Evolutionary conservation across 2,888 invertebrate genomes (phyloP).

Genomic region (Oscheius sp.): DNA sequence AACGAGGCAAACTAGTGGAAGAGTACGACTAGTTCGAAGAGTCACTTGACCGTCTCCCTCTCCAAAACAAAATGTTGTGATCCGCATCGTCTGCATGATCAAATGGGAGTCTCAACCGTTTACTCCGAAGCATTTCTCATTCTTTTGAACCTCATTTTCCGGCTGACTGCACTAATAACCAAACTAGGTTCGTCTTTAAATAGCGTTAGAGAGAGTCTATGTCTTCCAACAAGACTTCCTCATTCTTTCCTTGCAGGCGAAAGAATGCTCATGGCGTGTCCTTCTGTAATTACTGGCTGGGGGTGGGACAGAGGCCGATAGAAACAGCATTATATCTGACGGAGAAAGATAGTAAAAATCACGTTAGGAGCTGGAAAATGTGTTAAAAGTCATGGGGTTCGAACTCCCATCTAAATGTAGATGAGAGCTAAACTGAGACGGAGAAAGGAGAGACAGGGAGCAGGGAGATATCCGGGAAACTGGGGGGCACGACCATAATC

Average conservation of each 20-base stretch:
- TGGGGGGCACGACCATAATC: constrained; percentile 26
- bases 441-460: background rate
- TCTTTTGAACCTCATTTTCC: no score
- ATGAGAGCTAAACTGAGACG: background rate
- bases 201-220: background rate
- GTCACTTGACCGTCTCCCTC: background rate
- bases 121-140: background rate
- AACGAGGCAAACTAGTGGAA: background rate
- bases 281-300: background rate
- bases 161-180: background rate
- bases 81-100: background rate
- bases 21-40: background rate
- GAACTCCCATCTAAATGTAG: constrained; percentile 16
- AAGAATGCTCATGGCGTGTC: background rate
- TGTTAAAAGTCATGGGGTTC: background rate
- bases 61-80: background rate
- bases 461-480: background rate
- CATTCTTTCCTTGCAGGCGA: background rate
- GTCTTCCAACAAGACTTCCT: background rate
- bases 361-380: background rate
- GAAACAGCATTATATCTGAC: background rate
- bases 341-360: background rate
- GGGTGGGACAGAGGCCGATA: background rate
- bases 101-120: background rate
- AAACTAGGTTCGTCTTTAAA: background rate